phyloP scores from a whole-genome alignment of 2,797 vertebrate genomes.

The Sebastes hopkinsi region DNA sequence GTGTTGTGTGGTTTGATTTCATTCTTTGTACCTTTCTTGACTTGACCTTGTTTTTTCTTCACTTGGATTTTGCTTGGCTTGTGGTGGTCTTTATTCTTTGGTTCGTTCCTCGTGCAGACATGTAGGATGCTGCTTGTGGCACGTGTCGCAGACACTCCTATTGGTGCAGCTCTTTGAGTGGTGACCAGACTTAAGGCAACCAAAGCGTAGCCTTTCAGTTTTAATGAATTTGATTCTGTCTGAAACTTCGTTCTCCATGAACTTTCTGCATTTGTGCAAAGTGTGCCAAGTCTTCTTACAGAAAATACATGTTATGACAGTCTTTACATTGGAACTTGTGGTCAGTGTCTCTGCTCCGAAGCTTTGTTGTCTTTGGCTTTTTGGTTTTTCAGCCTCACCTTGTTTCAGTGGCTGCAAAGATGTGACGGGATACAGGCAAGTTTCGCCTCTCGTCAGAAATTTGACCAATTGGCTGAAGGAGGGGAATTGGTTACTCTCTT shows the following conservation, averaged over 20 bases:
- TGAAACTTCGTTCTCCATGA: conserved; percentile 3
- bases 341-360: conserved; percentile 14
- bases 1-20: not conserved
- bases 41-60: not conserved
- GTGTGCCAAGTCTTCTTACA: too few species aligned
- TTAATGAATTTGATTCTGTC: conserved; percentile 41
- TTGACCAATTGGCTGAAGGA: conserved; percentile 46
- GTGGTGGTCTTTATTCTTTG: not conserved
- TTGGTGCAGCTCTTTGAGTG: conserved; percentile 24
- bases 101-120: conserved; percentile 8
- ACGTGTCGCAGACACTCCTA: conserved; percentile 15
- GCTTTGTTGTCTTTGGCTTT: not conserved
- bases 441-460: conserved; percentile 43
- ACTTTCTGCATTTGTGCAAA: not conserved
- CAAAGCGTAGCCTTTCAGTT: conserved; percentile 37
- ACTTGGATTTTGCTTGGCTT: not conserved
- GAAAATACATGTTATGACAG: too few species aligned
- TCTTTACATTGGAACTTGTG: conserved; percentile 15
- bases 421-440: conserved; percentile 13
- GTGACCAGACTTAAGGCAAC: conserved; percentile 30
- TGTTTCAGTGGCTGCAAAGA: conserved; percentile 11
- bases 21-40: not conserved
- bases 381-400: conserved; percentile 15
- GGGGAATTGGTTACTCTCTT: conserved; percentile 11
- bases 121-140: conserved; percentile 15